Base-by-base conservation (phyloP, 2,888 invertebrate genomes). In the Heliconius ismenius region DNA sequence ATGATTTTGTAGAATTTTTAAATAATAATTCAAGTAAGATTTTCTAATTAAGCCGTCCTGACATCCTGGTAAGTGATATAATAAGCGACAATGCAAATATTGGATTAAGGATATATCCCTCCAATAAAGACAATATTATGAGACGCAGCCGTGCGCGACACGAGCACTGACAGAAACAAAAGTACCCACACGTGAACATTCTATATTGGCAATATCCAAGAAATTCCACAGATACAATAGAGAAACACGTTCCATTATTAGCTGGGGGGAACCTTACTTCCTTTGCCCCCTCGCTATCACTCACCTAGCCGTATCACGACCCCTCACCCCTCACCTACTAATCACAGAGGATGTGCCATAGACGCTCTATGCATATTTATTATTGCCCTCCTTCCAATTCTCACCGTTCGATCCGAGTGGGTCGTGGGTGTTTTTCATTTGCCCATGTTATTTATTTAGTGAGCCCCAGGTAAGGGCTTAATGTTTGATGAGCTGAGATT, bases 321-420 rank as follows among this genome's bases (percentile, higher is more conserved):
- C 81, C 84, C 28, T 28, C 28, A 4, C 28, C 83, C 81, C 81
- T 65, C 60, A 76, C 82, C 83, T 83, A 92, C 93, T 94, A 93
- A 93, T 93, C 94, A 94, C 93, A 87, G 92, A 93, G 93, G 92
- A 92, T 92, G 92, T 88, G 91, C 88, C 88, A 91, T 90, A 91
- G 92, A 93, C 93, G 93, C 91, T 92, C 90, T 91, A 92, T 93
- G 94, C 94, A 94, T 94, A 94, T 93, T 94, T 93, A 94, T 93
- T 90, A 91, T 90, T 86, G 86, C 89, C 70, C 89, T 88, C 90
- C 89, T 83, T 88, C 90, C 89, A 91, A 92, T 92, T 91, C 92
- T 89, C 92, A 90, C 90, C 86, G 89, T 89, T 90, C 90, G 87
- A 89, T 89, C 82, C 81, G 81, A 78, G 78, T 79, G 84, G 85